Base-by-base conservation (phyloP, 1,140 invertebrate species). In the Lamellibrachia luymesi region DNA sequence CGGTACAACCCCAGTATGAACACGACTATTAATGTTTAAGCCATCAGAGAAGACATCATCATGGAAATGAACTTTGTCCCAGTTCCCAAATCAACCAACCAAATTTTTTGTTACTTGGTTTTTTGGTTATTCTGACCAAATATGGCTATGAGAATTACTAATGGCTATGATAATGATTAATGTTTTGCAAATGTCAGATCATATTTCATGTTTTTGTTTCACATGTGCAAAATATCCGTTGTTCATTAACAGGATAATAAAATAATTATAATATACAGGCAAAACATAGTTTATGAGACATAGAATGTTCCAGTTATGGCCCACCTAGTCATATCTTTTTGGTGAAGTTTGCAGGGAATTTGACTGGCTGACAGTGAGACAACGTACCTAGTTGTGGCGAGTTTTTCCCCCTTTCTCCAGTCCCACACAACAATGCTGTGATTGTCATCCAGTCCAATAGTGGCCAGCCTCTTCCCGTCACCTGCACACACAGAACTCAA, bases 401-500 rank as follows among this genome's bases (percentile, higher is more conserved):
- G 94, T 94, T 96, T 96, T 93, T 96, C 96, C 93, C 96, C 96
- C 93, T 96, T 96, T 92, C 94, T 95, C 96, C 96, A 96, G 94
- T 96, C 96, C 96, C 96, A 96, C 0, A 96, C 95, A 22, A 96
- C 96, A 91, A 96, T 96, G 90, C 93, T 94, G 94, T 96, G 96
- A 93, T 96, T 95, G 93, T 96, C 96, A 94, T 96, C 96, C 56
- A 96, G 92, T 52, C 96, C 96, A 90, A 96, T 95, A 51, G 95
- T 95, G 0, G 95, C 96, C 49, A 96, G 94, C 92, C 95, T 96
- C 94, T 96, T 96, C 25, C 96, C 96, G 95, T 96, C 96, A 94
- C 93, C 96, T 96, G 92, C 56, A 93, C 2, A 50, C 17, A 17
- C 51, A 93, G 6, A 91, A 17, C 25, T 50, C 64, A 80, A 4